Conservation (phyloP, 2,797 vertebrate genomes). For the Crenuchus spilurus region DNA sequence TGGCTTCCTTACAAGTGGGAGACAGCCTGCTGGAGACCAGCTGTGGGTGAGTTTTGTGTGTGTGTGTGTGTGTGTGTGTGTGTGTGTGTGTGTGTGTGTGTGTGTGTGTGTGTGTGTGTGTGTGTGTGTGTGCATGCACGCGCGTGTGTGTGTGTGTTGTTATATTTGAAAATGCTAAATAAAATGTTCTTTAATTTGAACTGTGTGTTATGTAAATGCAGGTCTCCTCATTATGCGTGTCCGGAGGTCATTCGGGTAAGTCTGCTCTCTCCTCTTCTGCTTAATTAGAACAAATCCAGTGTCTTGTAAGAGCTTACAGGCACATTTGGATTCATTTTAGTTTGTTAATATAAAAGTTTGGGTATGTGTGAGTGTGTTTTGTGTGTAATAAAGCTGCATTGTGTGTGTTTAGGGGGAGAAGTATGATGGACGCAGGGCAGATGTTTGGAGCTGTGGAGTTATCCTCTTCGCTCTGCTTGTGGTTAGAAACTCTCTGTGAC, state of each 20-base stretch:
- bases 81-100: neutral
- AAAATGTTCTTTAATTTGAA: neutral
- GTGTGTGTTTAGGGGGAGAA: constrained; percentile 82
- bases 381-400: constrained; percentile 29
- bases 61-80: constrained; percentile 15
- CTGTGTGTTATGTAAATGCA: constrained; percentile 60
- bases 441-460: constrained; percentile 94
- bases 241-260: constrained; percentile 97
- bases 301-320: neutral
- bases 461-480: constrained; percentile 93
- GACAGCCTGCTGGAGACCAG: constrained; percentile 91
- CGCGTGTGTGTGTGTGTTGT: constrained; percentile 21
- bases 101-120: constrained; percentile 14
- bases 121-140: constrained; percentile 8
- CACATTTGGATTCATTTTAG: neutral
- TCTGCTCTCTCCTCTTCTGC: constrained; percentile 13
- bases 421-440: constrained; percentile 89
- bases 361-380: constrained; percentile 22
- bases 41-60: constrained; percentile 73
- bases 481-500: constrained; percentile 75
- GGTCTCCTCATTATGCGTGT: constrained; percentile 97
- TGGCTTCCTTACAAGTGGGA: constrained; percentile 92
- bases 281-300: neutral
- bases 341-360: constrained; percentile 27
- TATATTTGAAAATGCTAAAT: neutral